Conservation (phyloP, 2,797 vertebrate species). For the Euthynnus affinis region DNA sequence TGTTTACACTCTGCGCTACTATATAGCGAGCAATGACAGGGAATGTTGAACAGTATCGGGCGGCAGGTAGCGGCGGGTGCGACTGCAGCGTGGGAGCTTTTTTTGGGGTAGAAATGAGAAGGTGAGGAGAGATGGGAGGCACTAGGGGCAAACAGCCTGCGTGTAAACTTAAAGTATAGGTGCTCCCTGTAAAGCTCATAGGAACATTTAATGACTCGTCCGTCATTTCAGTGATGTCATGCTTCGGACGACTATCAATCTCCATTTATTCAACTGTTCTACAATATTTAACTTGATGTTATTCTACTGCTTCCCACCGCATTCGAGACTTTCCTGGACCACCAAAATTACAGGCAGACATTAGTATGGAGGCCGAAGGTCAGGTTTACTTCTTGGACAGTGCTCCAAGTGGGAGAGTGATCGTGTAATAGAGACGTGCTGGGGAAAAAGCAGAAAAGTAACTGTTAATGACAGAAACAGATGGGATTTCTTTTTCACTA, state of each 20-base stretch:
- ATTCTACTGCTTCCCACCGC: background rate
- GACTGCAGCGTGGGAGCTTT: slow-evolving; percentile 7
- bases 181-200: background rate
- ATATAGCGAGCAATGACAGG: slow-evolving; percentile 34
- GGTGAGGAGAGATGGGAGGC: slow-evolving; percentile 62
- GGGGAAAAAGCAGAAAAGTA: slow-evolving; percentile 25
- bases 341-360: background rate
- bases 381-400: slow-evolving; percentile 37
- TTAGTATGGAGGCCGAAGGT: slow-evolving; percentile 30
- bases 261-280: background rate
- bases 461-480: slow-evolving; percentile 61
- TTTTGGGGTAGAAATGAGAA: slow-evolving; percentile 48
- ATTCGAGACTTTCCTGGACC: background rate
- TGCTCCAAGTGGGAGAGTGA: slow-evolving; percentile 3
- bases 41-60: slow-evolving; percentile 42
- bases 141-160: background rate
- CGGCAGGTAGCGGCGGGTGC: slow-evolving; percentile 36
- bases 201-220: slow-evolving; percentile 21
- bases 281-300: background rate
- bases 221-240: slow-evolving; percentile 21
- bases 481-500: slow-evolving; percentile 42
- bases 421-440: slow-evolving; percentile 46
- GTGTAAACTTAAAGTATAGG: slow-evolving; percentile 15
- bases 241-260: background rate
- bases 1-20: slow-evolving; percentile 65